These are phyloP conservation scores for Patella depressa DNA, from an alignment of 2,888 invertebrate genomes.

Conservation along the genomic window DNA sequence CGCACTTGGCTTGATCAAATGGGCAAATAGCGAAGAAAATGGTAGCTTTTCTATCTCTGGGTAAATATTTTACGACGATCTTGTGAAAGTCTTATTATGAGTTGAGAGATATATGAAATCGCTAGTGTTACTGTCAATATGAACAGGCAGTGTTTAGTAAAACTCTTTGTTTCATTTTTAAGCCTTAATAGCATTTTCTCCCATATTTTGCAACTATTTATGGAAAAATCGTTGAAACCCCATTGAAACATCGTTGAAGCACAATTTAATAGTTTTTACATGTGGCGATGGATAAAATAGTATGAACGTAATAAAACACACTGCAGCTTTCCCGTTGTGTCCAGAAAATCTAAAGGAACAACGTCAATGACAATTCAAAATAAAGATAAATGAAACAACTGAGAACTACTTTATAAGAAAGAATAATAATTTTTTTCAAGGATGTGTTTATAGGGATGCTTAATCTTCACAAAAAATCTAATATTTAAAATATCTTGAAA, in stretches of 20 bases:
- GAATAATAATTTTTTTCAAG: no score
- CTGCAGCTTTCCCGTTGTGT: no score
- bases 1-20: slow-evolving; percentile 8
- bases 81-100: slow-evolving; percentile 4
- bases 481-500: no score
- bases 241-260: background rate
- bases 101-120: slow-evolving; percentile 9
- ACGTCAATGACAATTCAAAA: no score
- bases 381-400: no score
- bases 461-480: no score
- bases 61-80: slow-evolving; percentile 3
- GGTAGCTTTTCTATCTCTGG: slow-evolving; percentile 2
- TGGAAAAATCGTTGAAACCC: background rate
- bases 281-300: no score
- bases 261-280: background rate
- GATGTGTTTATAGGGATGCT: no score
- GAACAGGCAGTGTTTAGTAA: slow-evolving; percentile 5
- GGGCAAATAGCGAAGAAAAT: slow-evolving; percentile 9
- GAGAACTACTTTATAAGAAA: no score
- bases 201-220: background rate
- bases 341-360: no score
- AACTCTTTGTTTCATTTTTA: background rate
- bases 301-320: no score
- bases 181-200: slow-evolving; percentile 3
- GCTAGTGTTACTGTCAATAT: slow-evolving; percentile 2